These are phyloP conservation scores for Stegostoma tigrinum DNA, from an alignment of 2,113 vertebrate genomes.

Conservation along the genomic window DNA sequence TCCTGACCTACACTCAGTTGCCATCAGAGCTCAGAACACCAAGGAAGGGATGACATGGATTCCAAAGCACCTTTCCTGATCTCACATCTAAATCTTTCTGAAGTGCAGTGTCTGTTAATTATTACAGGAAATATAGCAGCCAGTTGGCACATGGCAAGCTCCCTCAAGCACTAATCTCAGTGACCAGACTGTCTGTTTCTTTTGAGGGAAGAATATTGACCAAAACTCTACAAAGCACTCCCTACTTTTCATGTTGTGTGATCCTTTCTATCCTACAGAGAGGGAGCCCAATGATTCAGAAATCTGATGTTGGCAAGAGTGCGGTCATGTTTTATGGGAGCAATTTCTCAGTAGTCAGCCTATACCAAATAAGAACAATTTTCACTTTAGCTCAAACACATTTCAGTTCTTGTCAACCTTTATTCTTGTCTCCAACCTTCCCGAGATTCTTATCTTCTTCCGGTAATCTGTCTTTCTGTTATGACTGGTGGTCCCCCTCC, in stretches of 20 bases:
- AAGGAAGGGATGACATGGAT: background rate
- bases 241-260: background rate
- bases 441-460: background rate
- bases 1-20: too few species aligned
- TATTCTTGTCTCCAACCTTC: background rate
- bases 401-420: background rate
- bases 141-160: too few species aligned
- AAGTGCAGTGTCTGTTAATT: too few species aligned
- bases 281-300: too few species aligned
- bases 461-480: background rate
- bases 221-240: background rate
- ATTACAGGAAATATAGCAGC: too few species aligned
- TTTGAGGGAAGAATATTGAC: background rate
- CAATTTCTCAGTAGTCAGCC: background rate
- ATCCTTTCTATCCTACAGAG: background rate
- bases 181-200: background rate
- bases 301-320: background rate
- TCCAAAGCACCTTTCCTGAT: too few species aligned
- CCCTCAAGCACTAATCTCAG: too few species aligned
- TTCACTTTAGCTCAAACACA: background rate
- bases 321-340: background rate
- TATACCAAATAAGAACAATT: background rate
- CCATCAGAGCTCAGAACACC: background rate
- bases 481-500: background rate
- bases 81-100: too few species aligned